These are phyloP conservation scores for Aphelinus certus DNA, from an alignment of 1,140 invertebrate species.

Conservation along the genomic window DNA sequence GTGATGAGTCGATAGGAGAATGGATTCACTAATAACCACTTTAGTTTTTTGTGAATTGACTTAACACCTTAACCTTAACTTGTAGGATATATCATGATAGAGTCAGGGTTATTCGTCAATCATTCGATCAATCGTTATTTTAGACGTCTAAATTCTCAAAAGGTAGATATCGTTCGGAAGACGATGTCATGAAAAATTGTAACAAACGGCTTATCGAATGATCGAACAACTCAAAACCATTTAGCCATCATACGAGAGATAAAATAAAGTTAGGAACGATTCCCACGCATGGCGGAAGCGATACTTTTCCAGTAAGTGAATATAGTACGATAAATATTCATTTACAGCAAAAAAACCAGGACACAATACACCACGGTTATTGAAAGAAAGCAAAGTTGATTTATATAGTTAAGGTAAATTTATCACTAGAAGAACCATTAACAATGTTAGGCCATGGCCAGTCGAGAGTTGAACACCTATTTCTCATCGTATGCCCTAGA, in stretches of 20 bases:
- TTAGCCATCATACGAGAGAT: background rate
- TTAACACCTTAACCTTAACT: slow-evolving; percentile 2
- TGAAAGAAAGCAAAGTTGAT: slow-evolving; percentile 13
- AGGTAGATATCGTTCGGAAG: too few species aligned
- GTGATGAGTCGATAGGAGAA: slow-evolving; percentile 13
- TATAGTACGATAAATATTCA: slow-evolving; percentile 24
- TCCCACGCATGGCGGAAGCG: slow-evolving; percentile 14
- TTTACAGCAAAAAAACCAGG: slow-evolving; percentile 25
- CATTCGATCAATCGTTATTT: too few species aligned
- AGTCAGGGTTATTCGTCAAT: too few species aligned
- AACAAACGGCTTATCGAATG: too few species aligned
- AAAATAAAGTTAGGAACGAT: background rate
- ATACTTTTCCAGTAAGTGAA: slow-evolving; percentile 4
- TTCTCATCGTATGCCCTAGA: too few species aligned
- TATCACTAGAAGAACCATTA: background rate
- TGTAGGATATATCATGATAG: too few species aligned
- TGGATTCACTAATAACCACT: slow-evolving; percentile 1
- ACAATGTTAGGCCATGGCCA: background rate
- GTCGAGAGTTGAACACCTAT: background rate
- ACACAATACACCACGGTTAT: slow-evolving; percentile 8
- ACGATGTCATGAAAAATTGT: too few species aligned
- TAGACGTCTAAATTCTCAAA: too few species aligned
- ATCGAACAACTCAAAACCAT: too few species aligned
- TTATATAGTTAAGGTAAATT: slow-evolving; percentile 9
- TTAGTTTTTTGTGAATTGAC: slow-evolving; percentile 8